Evolutionary conservation across 2,113 vertebrate species (phyloP), one percentile per base, ranked within the genome.

Genomic region (Lethenteron reissneri): DNA sequence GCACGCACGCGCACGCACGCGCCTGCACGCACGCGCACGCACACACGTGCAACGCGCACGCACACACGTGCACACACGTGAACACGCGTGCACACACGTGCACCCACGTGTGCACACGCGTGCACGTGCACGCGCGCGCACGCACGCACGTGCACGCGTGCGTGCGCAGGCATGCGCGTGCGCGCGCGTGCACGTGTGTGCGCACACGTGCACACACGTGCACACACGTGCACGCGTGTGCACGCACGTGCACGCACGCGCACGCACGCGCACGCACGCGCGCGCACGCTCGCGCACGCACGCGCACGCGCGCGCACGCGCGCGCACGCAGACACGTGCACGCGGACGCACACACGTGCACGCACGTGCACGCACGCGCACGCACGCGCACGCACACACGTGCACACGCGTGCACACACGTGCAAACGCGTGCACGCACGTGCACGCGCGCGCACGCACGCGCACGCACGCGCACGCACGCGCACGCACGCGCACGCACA

Each of bases 221-320:
- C 59, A 62, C 59, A 9, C 59, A 62, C 59, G 59, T 9, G 9
- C 59, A 62, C 59, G 59, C 59, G 9, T 9, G 9, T 9, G 9
- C 59, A 62, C 59, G 59, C 59, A 62, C 59, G 59, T 62, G 59
- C 59, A 62, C 59, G 59, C 59, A 62, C 59, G 9, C 59, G 59
- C 59, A 62, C 59, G 59, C 9, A 9, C 59, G 9, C 59, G 59
- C 59, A 62, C 59, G 9, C 59, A 9, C 59, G 9, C 59, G 59
- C 9, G 9, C 59, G 59, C 59, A 62, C 59, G 59, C 59, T 9
- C 59, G 9, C 59, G 59, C 59, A 62, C 59, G 59, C 59, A 62
- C 59, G 59, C 59, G 59, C 59, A 62, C 59, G 59, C 59, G 9
- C 59, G 9, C 59, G 59, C 59, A 62, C 59, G 59, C 9, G 59